Conservation (phyloP, 2,113 vertebrate species). For the Butastur rufipennis region DNA sequence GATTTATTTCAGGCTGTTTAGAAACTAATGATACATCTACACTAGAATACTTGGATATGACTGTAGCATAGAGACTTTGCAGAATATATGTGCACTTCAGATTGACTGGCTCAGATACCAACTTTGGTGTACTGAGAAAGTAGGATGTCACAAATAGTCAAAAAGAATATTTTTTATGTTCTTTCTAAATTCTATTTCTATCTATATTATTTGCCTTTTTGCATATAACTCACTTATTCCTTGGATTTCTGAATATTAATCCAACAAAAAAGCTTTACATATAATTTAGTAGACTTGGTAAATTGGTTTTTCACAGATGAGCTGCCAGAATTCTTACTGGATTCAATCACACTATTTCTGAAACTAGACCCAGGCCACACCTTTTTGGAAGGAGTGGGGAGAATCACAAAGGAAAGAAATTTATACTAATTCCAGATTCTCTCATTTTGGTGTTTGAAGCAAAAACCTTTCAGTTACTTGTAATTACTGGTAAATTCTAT, state of each 20-base stretch:
- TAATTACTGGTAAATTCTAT: background rate
- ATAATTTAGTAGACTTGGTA: background rate
- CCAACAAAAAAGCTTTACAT: background rate
- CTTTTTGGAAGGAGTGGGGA: background rate
- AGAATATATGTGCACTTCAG: background rate
- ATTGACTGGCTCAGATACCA: background rate
- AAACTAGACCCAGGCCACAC: background rate
- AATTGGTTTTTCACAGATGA: background rate
- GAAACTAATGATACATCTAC: background rate
- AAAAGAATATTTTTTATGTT: background rate
- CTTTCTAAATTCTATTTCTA: background rate
- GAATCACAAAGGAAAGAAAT: background rate
- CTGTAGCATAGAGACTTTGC: background rate
- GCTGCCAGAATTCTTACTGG: background rate
- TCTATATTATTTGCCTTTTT: background rate
- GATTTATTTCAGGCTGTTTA: background rate
- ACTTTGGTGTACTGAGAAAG: background rate
- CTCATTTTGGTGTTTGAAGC: background rate
- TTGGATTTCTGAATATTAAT: background rate
- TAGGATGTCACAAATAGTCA: background rate
- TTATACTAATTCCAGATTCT: background rate
- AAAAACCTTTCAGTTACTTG: background rate
- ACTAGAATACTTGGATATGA: background rate
- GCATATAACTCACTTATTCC: background rate
- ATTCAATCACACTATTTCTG: background rate